Base-by-base conservation (phyloP, 2,888 invertebrate species). In the Herminia tarsipennalis region DNA sequence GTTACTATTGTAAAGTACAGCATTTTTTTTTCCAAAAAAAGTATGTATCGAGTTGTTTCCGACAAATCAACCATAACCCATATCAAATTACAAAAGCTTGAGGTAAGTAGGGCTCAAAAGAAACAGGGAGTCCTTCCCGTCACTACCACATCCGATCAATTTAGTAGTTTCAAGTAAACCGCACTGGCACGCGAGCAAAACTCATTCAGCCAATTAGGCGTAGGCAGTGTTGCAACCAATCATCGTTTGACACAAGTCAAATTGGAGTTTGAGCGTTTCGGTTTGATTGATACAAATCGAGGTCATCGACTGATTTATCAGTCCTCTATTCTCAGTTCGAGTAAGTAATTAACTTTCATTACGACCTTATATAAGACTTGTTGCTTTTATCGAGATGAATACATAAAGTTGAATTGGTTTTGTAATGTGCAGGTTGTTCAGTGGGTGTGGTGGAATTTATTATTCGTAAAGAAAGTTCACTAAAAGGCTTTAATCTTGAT, bases 191-290 rank as follows among this genome's bases (percentile, higher is more conserved):
- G 76, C 78, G 76, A 81, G 77, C 78, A 76, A 86, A 86, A 83
- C 82, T 85, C 83, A 86, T 88, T 83, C 83, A 84, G 83, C 81
- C 88, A 88, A 89, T 88, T 86, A 88, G 79, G 72, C 76, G 74
- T 77, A 73, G 73, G 72, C 80, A 80, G 78, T 87, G 88, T 85
- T 83, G 87, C 87, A 86, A 88, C 88, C 88, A 88, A 87, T 89
- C 88, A 88, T 86, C 86, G 84, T 87, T 85, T 86, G 86, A 88
- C 88, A 87, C 79, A 81, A 85, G 82, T 87, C 86, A 80, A 88
- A 88, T 87, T 83, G 85, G 71, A 81, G 83, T 83, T 83, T 83
- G 82, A 83, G 75, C 80, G 78, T 78, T 84, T 81, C 73, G 74
- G 73, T 82, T 81, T 83, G 86, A 89, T 88, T 88, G 88, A 82